Percentiles rank a stretch among this genome's conserved stretches.
Conservation (phyloP, 1,140 invertebrate genomes). For the Hylyphantes graminicola region DNA sequence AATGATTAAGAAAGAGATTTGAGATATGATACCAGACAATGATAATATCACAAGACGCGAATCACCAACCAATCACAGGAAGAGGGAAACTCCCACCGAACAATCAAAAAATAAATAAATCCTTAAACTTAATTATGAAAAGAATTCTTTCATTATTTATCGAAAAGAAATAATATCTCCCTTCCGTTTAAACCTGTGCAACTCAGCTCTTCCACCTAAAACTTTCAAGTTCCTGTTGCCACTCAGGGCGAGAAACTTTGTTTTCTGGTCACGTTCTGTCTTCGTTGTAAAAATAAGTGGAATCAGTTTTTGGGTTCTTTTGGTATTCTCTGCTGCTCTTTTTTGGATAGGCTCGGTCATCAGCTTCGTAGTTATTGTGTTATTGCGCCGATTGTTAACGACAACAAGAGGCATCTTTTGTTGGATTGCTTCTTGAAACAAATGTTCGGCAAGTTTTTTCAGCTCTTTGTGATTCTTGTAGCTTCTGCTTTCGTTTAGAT, state of each 20-base stretch:
- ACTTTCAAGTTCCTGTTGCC: slow-evolving; percentile 17
- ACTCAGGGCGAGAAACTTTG: slow-evolving; percentile 11
- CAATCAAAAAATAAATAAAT: slow-evolving; percentile 13
- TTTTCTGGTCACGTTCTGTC: slow-evolving; percentile 35
- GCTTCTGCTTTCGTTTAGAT: background rate
- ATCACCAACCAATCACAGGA: slow-evolving; percentile 1
- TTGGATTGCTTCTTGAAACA: background rate
- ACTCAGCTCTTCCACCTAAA: background rate
- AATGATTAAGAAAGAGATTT: slow-evolving; percentile 45
- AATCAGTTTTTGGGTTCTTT: slow-evolving; percentile 43
- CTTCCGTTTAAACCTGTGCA: slow-evolving; percentile 3
- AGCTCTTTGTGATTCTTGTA: background rate
- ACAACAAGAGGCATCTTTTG: slow-evolving; percentile 8
- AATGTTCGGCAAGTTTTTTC: background rate
- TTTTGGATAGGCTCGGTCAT: slow-evolving; percentile 29
- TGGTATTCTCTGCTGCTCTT: background rate
- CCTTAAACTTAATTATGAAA: slow-evolving; percentile 5
- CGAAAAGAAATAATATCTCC: slow-evolving; percentile 28
- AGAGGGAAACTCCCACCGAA: slow-evolving; percentile 18
- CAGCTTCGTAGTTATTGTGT: slow-evolving; percentile 37
- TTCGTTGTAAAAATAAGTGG: slow-evolving; percentile 46
- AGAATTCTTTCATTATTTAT: slow-evolving; percentile 38
- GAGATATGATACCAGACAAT: slow-evolving; percentile 28
- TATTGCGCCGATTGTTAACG: slow-evolving; percentile 38
- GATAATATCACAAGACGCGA: slow-evolving; percentile 31